Percentiles rank a stretch among this genome's conserved stretches.
Conservation (phyloP, 1,140 invertebrate genomes). For the Conopomorpha cramerella region DNA sequence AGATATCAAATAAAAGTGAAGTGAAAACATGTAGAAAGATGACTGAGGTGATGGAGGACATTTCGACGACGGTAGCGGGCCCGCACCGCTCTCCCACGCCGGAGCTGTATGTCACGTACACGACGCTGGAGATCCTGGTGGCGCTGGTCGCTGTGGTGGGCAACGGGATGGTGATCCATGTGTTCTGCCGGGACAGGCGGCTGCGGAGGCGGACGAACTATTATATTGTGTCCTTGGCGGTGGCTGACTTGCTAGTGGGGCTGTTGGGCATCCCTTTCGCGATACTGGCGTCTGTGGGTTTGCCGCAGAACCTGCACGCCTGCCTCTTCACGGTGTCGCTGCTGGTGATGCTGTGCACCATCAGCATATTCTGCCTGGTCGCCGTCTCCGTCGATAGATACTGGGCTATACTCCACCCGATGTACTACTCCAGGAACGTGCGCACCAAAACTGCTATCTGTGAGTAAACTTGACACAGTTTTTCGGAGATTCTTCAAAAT, state of each 20-base stretch:
- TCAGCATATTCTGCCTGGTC: slow-evolving; percentile 89
- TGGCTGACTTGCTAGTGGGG: slow-evolving; percentile 83
- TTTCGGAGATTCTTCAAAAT: too few species aligned
- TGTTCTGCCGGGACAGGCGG: slow-evolving; percentile 77
- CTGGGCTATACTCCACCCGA: slow-evolving; percentile 89
- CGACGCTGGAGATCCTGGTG: slow-evolving; percentile 77
- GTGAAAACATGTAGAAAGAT: too few species aligned
- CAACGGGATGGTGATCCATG: slow-evolving; percentile 83
- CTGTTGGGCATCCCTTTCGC: slow-evolving; percentile 84
- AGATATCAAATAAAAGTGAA: too few species aligned
- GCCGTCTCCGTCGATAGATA: slow-evolving; percentile 90
- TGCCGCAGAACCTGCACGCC: slow-evolving; percentile 77
- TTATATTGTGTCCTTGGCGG: slow-evolving; percentile 87
- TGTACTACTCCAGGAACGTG: slow-evolving; percentile 87
- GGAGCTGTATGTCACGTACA: slow-evolving; percentile 70
- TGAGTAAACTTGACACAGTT: too few species aligned
- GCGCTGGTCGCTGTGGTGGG: slow-evolving; percentile 80
- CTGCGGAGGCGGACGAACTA: slow-evolving; percentile 85
- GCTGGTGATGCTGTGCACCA: slow-evolving; percentile 86
- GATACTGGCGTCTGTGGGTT: slow-evolving; percentile 67
- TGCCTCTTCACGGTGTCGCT: slow-evolving; percentile 88
- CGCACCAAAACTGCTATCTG: slow-evolving; percentile 81
- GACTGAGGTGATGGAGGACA: slow-evolving; percentile 14
- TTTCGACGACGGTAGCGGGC: slow-evolving; percentile 20
- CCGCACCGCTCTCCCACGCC: slow-evolving; percentile 40